These are phyloP conservation scores for Deladenus siricidicola DNA, from an alignment of 2,888 invertebrate genomes.

Conservation along the genomic window DNA sequence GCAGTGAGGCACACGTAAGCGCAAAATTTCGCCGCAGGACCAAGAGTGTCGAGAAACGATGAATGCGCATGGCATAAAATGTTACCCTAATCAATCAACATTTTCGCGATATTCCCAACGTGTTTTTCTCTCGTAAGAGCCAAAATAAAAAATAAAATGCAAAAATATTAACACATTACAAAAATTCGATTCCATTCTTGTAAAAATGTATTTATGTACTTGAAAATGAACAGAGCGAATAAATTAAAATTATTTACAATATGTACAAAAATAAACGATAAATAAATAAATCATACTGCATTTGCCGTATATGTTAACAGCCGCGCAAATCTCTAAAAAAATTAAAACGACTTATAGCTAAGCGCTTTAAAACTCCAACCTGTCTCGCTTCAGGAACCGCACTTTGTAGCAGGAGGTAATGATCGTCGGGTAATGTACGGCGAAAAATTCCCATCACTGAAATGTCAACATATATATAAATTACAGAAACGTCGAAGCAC, in stretches of 20 bases:
- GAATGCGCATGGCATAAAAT: too few species aligned
- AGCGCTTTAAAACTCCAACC: too few species aligned
- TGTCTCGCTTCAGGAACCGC: conserved; percentile 10
- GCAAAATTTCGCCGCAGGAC: too few species aligned
- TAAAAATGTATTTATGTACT: too few species aligned
- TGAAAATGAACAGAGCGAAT: too few species aligned
- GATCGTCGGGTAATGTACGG: conserved; percentile 2
- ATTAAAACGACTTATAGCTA: too few species aligned
- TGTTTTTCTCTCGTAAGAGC: too few species aligned
- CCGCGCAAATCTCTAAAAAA: neutral
- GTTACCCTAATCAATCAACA: too few species aligned
- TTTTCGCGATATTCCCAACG: too few species aligned
- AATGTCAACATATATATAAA: neutral
- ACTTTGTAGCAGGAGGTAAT: conserved; percentile 1
- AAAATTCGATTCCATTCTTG: neutral
- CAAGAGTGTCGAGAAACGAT: too few species aligned
- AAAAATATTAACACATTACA: neutral
- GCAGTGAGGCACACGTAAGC: too few species aligned
- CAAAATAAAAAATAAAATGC: neutral
- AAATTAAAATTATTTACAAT: neutral
- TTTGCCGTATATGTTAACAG: neutral
- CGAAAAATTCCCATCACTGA: conserved; percentile 4
- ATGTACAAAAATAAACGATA: neutral
- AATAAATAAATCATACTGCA: neutral
- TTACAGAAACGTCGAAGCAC: too few species aligned